Evolutionary conservation across 2,797 vertebrate genomes (phyloP), one percentile per base, ranked within the genome.

Genomic region (Phoeniculus purpureus): DNA sequence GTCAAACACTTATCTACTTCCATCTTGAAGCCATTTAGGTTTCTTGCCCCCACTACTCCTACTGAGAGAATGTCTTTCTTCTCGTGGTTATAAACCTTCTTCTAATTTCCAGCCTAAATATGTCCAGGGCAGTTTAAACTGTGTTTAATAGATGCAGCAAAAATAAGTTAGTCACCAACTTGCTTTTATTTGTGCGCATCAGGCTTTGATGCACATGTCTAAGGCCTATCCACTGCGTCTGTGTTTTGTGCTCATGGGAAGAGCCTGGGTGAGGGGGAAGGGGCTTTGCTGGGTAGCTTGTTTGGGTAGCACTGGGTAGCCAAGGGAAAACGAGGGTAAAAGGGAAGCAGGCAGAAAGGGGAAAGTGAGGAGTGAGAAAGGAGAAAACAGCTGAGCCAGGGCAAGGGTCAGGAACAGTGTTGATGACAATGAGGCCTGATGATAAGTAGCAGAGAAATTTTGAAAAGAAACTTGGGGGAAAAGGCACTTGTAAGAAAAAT

Each of bases 21-120:
- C 94, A 95, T 96, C 93, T 95, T 96, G 95, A 96, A 96, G 55
- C 62, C 89, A 95, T 96, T 96, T 92, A 50, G 25, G 72, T 80
- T 94, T 93, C 89, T 93, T 95, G 89, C 93, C 94, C 77, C 94
- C 85, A 85, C 94, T 91, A 31, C 89, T 94, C 94, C 94, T 94
- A 92, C 91, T 95, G 94, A 83, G 94, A 95, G 76, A 73, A 87
- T 91, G 89, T 23, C 95, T 96, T 96, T 96, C 85, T 94, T 95
- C 94, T 95, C 48, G 12, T 92, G 64, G 71, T 91, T 92, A 91
- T 89, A 85, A 95, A 90, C 80, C 89, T 89, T 93, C 93, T 92
- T 89, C 92, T 89, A 50, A 95, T 96, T 95, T 96, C 91, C 90
- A 95, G 82, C 60, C 74, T 95, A 56, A 94, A 71, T 92, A 68